Evolutionary conservation across 2,888 invertebrate species (phyloP).

Genomic region (Stegophylla sp.): DNA sequence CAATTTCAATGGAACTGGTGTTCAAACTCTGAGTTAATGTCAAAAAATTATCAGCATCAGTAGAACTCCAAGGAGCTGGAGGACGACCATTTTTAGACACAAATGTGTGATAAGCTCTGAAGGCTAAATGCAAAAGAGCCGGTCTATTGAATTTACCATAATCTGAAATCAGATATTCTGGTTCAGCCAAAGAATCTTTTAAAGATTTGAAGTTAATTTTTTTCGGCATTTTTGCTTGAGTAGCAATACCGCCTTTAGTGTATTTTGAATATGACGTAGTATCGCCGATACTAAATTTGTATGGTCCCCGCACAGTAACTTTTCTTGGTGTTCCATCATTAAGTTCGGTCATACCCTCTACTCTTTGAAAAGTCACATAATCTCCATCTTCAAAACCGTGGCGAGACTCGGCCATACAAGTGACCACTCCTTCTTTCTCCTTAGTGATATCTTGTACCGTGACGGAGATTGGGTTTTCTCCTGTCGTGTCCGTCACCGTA

Average conservation of each 20-base stretch:
- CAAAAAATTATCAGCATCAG: conserved; percentile 75
- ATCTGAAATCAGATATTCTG: conserved; percentile 87
- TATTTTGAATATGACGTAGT: conserved; percentile 82
- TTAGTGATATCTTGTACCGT: conserved; percentile 92
- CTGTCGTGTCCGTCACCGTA: conserved; percentile 86
- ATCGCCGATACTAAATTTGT: conserved; percentile 96
- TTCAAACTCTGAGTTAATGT: conserved; percentile 69
- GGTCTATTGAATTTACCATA: conserved; percentile 94
- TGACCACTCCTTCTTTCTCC: conserved; percentile 86
- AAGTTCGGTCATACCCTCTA: conserved; percentile 93
- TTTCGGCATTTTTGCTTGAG: conserved; percentile 96
- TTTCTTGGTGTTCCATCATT: conserved; percentile 89
- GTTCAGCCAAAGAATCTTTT: conserved; percentile 77
- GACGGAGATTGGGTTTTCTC: conserved; percentile 88
- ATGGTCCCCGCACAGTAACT: conserved; percentile 90
- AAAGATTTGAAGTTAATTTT: conserved; percentile 80
- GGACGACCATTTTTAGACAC: conserved; percentile 69
- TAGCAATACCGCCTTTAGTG: conserved; percentile 87
- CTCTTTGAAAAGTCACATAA: conserved; percentile 92
- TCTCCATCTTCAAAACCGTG: conserved; percentile 98
- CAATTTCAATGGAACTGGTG: conserved; percentile 72
- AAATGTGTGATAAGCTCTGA: conserved; percentile 80
- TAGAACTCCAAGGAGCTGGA: conserved; percentile 82
- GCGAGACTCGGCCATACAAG: conserved; percentile 92
- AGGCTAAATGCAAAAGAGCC: conserved; percentile 85